Percentiles rank a stretch among this genome's conserved stretches.
These are phyloP conservation scores for Fringilla coelebs DNA, from an alignment of 2,797 vertebrate species.

Conservation along the genomic window DNA sequence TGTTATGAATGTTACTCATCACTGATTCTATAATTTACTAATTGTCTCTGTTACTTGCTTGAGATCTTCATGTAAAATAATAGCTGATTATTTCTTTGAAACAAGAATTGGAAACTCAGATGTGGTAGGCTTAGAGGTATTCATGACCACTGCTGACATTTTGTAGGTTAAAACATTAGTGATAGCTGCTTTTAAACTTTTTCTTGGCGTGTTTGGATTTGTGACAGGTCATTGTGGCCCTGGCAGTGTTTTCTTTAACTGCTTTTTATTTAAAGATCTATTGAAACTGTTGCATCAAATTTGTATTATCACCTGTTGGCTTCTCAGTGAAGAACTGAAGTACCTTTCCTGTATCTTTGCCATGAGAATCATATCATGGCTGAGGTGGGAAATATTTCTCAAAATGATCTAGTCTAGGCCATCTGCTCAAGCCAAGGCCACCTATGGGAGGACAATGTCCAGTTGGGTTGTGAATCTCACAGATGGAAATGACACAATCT, in stretches of 20 bases:
- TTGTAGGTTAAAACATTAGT: background rate
- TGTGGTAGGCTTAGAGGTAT: background rate
- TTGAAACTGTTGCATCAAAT: background rate
- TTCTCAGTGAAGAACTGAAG: background rate
- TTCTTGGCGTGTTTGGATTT: background rate
- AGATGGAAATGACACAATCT: background rate
- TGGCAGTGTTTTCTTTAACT: background rate
- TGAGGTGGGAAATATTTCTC: background rate
- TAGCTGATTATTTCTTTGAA: background rate
- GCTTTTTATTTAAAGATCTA: background rate
- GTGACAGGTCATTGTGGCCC: background rate
- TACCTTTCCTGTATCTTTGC: background rate
- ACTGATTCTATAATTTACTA: background rate
- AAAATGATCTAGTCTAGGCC: background rate
- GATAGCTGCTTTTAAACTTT: background rate
- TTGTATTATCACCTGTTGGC: background rate
- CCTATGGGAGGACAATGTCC: background rate
- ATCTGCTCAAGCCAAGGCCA: background rate
- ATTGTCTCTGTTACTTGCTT: background rate
- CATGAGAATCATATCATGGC: fast-evolving
- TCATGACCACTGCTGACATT: background rate
- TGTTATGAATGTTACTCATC: background rate
- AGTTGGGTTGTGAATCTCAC: background rate
- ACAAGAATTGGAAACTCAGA: background rate
- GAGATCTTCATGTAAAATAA: background rate